Evolutionary conservation across 2,797 vertebrate genomes (phyloP), one percentile per base, ranked within the genome.

Genomic region (Tragelaphus eurycerus): DNA sequence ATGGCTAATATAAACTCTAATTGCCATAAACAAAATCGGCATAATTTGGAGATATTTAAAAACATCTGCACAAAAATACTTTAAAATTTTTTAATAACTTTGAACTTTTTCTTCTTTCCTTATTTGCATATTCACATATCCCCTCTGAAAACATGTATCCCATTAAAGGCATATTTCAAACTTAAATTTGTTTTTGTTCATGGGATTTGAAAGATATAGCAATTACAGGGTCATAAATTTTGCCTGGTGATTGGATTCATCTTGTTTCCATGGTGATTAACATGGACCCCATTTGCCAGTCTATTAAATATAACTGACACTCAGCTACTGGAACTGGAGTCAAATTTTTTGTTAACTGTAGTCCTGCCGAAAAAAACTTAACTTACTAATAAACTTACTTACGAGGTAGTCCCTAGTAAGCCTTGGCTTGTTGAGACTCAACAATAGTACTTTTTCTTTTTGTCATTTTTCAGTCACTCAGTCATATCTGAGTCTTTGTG

Each of bases 111-210:
- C 29, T 87, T n/a, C 43, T 95, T 94, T 96, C 50, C 81, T 87
- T n/a, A 48, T 46, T n/a, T 38, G 9, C 38, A 57, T 93, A 82
- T 95, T 96, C 55, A 95, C 76, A 48, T 55, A 55, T 76, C 8
- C 2, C 17, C 27, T 84, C 52, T 89, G 34, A 62, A 93, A 95
- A 52, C 2, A 14, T 90, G 48, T 87, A 86, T 82, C 67, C 21
- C 25, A 29, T 38, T 92, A 60, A 93, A 95, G 55, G 10, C 38
- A 84, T 89, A 78, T 95, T 96, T 95, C 64, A 87, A 76, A 92
- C 13, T 67, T 90, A n/a, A 60, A 57, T 55, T 86, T 64, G 55
- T 92, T 79, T 86, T 95, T 81, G 9, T 54, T 34, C 54, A 38
- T 71, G 8, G 6, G 31, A 87, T 74, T 79, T 92, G 59, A 81